Evolutionary conservation across 1,140 invertebrate species (phyloP).

Genomic region (Campodea augens): DNA sequence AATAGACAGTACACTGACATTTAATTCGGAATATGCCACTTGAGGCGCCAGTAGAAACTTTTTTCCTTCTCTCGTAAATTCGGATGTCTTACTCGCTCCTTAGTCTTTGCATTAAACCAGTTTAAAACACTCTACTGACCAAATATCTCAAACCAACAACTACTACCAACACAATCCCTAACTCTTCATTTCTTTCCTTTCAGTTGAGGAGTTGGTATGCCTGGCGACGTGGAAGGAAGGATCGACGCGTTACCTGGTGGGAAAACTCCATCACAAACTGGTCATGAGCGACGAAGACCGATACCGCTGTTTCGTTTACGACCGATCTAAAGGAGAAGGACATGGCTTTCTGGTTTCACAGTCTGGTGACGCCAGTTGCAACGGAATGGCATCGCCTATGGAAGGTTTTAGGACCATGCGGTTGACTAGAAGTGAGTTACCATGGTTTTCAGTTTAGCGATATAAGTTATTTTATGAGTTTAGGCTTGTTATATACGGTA

Average conservation of each 20-base stretch:
- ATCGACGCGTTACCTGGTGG: slow-evolving; percentile 64
- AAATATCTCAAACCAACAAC: too few species aligned
- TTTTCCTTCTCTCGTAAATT: too few species aligned
- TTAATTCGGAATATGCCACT: too few species aligned
- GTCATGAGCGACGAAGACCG: slow-evolving; percentile 34
- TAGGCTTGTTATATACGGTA: neutral
- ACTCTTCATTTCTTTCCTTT: slow-evolving; percentile 18
- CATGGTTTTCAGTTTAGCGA: slow-evolving; percentile 1
- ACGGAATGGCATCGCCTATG: slow-evolving; percentile 57
- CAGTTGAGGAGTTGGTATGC: slow-evolving; percentile 71
- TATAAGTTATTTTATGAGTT: slow-evolving; percentile 4
- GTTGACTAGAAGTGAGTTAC: slow-evolving; percentile 40
- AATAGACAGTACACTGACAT: too few species aligned
- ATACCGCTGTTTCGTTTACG: slow-evolving; percentile 19
- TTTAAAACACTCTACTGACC: too few species aligned
- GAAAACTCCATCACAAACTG: slow-evolving; percentile 36
- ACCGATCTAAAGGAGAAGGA: neutral
- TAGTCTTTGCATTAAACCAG: too few species aligned
- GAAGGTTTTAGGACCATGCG: slow-evolving; percentile 57
- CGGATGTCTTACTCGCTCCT: too few species aligned
- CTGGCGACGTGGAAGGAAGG: slow-evolving; percentile 76
- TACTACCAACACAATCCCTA: neutral
- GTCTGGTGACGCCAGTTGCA: slow-evolving; percentile 72
- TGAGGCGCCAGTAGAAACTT: too few species aligned
- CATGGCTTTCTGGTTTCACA: slow-evolving; percentile 49